These are phyloP conservation scores for Parnassius orleans DNA, from an alignment of 2,888 invertebrate species.

Conservation along the genomic window DNA sequence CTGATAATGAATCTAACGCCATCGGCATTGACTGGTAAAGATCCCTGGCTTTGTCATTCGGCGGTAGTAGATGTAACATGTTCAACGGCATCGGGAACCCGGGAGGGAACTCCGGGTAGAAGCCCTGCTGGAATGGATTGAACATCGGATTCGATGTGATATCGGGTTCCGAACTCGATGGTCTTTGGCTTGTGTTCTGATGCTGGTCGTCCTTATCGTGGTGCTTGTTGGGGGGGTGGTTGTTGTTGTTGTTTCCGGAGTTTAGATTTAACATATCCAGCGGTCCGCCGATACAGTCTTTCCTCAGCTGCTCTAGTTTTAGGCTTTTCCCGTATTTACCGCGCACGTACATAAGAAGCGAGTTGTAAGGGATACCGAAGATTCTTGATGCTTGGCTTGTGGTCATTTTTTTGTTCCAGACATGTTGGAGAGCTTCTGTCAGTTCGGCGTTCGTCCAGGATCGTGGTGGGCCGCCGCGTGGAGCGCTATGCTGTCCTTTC, in stretches of 20 bases:
- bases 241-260: slow-evolving; percentile 82
- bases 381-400: slow-evolving; percentile 94
- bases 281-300: slow-evolving; percentile 92
- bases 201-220: slow-evolving; percentile 77
- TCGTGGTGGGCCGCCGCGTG: slow-evolving; percentile 93
- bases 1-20: slow-evolving; percentile 80
- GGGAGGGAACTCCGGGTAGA: slow-evolving; percentile 90
- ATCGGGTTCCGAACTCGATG: slow-evolving; percentile 85
- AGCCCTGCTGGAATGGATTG: slow-evolving; percentile 89
- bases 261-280: slow-evolving; percentile 86
- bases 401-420: slow-evolving; percentile 98
- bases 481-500: slow-evolving; percentile 95
- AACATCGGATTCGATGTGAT: slow-evolving; percentile 85
- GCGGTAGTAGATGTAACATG: slow-evolving; percentile 91
- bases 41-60: slow-evolving; percentile 87
- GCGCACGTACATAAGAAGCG: slow-evolving; percentile 93
- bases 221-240: slow-evolving; percentile 74
- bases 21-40: slow-evolving; percentile 80
- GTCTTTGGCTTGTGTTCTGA: slow-evolving; percentile 75
- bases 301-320: slow-evolving; percentile 92
- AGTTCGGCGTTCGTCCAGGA: slow-evolving; percentile 96
- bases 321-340: slow-evolving; percentile 96
- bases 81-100: slow-evolving; percentile 91
- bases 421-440: slow-evolving; percentile 94
- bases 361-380: slow-evolving; percentile 96